Evolutionary conservation across 2,888 invertebrate genomes (phyloP).

Genomic region (Synergus japonicus): DNA sequence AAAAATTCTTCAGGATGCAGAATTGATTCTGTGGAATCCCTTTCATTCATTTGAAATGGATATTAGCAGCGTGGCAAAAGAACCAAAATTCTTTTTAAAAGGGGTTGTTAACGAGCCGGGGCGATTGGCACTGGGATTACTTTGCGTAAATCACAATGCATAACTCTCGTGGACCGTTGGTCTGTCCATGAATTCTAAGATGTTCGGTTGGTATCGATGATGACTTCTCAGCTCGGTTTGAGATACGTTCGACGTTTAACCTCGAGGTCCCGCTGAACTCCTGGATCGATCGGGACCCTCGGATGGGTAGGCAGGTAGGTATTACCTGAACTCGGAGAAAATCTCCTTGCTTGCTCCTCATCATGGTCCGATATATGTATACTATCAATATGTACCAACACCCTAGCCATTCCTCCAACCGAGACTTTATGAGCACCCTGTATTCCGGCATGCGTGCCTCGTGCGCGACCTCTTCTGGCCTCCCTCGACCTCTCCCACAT

Average conservation of each 20-base stretch:
- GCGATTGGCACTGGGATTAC: constrained; percentile 66
- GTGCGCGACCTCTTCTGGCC: constrained; percentile 66
- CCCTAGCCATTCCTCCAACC: constrained; percentile 59
- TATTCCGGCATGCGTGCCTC: constrained; percentile 68
- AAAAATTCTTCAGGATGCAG: neutral
- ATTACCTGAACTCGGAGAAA: constrained; percentile 63
- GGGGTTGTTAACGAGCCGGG: neutral
- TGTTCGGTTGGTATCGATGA: constrained; percentile 22
- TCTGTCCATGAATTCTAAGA: constrained; percentile 18
- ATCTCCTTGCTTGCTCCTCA: constrained; percentile 52
- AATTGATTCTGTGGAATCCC: neutral
- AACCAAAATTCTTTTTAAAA: neutral
- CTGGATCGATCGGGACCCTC: constrained; percentile 52
- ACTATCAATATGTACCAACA: constrained; percentile 35
- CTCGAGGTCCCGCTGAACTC: constrained; percentile 54
- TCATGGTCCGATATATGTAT: constrained; percentile 18
- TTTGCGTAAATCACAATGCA: constrained; percentile 66
- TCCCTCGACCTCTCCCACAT: constrained; percentile 69
- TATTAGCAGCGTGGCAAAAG: neutral
- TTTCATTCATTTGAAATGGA: constrained; percentile 1
- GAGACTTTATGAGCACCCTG: constrained; percentile 69
- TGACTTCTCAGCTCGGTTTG: constrained; percentile 45
- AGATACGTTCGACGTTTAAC: constrained; percentile 69
- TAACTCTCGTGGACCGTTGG: constrained; percentile 33
- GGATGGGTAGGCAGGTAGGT: constrained; percentile 40